These are phyloP conservation scores for Centrocercus urophasianus DNA, from an alignment of 2,113 vertebrate species.

Conservation along the genomic window DNA sequence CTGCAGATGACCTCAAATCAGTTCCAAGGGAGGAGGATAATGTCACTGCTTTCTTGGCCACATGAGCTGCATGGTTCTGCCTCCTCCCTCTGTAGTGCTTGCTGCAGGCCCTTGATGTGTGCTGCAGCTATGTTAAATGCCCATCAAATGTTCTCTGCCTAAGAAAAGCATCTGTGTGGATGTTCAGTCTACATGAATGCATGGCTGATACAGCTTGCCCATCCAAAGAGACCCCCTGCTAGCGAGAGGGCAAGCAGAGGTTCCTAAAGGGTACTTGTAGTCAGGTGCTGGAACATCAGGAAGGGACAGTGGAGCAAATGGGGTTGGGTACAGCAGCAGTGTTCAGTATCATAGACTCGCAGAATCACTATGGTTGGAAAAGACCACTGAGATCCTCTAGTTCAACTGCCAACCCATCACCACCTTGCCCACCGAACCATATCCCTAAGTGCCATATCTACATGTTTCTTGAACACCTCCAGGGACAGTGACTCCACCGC, in stretches of 20 bases:
- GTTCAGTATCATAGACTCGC: background rate
- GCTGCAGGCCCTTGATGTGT: background rate
- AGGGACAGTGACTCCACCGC: too few species aligned
- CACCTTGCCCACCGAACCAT: too few species aligned
- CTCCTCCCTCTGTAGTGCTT: background rate
- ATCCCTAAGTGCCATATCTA: too few species aligned
- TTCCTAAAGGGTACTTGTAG: background rate
- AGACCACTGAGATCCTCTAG: too few species aligned
- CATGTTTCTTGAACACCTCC: too few species aligned
- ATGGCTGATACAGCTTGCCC: too few species aligned
- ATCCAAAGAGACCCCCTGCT: background rate
- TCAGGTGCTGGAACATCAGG: background rate
- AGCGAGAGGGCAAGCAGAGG: background rate
- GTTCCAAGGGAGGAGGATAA: background rate
- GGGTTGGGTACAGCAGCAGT: background rate
- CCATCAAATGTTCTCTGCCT: rapidly evolving
- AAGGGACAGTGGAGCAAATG: background rate
- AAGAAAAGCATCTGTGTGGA: background rate
- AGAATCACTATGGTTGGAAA: too few species aligned
- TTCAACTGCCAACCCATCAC: too few species aligned
- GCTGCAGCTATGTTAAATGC: background rate
- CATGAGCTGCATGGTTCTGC: background rate
- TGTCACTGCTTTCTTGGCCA: background rate
- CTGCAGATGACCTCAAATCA: background rate
- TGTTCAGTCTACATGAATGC: too few species aligned